Evolutionary conservation across 2,888 invertebrate species (phyloP), one percentile per base, ranked within the genome.

Genomic region (Heliconius erato): DNA sequence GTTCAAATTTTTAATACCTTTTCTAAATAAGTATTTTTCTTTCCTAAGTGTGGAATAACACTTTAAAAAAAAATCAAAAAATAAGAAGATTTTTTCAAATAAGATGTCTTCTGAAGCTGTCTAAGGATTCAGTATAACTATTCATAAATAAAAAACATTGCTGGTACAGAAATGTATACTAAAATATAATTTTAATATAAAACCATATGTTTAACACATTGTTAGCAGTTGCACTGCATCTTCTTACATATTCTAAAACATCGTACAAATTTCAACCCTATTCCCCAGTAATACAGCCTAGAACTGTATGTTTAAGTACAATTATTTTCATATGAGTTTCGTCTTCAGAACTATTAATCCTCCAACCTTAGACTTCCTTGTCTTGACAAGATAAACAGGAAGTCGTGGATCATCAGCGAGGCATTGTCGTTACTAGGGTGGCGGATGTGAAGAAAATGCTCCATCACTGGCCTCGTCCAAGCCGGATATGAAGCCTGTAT

Each of bases 401-500:
- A 87, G 86, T 85, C 86, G 88, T 89, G 88, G 86, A 88, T 89
- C 89, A 89, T 88, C 80, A 85, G 82, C 85, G 86, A 87, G 63
- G 86, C 88, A 86, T 83, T 87, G 87, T 88, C 87, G 85, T 85
- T 85, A 83, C 86, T 83, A 85, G 87, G 87, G 84, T 84, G 84
- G 86, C 85, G 88, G 88, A 88, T 83, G 87, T 85, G 85, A 84
- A 82, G 87, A 88, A 89, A 89, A 88, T 88, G 87, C 87, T 89
- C 85, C 88, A 89, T 89, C 89, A 88, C 86, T 87, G 87, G 85
- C 85, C 84, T 83, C 85, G 87, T 84, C 85, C 85, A 86, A 87
- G 81, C 85, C 86, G 88, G 88, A 89, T 88, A 88, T 88, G 88
- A 89, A 85, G 83, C 80, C 85, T 87, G 88, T 88, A 88, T 87